phyloP scores from a whole-genome alignment of 2,888 invertebrate species.

The Melitaea athalia region DNA sequence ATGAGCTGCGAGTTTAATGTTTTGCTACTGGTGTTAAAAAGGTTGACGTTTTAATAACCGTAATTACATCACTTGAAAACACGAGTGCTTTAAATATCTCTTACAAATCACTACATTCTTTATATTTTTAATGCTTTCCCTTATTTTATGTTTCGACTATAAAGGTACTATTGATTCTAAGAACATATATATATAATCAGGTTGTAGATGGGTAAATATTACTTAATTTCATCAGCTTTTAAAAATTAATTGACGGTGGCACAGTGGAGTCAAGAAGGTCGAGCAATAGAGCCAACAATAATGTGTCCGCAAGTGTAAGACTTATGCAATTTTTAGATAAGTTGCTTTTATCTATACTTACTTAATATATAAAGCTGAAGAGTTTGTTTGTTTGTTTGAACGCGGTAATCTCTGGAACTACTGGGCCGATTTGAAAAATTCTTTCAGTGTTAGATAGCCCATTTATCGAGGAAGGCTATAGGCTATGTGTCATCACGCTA shows the following conservation, averaged over 20 bases:
- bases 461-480: no score
- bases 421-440: no score
- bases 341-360: neutral
- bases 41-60: conserved; percentile 33
- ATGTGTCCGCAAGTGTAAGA: conserved; percentile 2
- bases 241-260: conserved; percentile 31
- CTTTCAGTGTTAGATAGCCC: no score
- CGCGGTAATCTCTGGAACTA: no score
- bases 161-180: neutral
- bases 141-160: neutral
- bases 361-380: no score
- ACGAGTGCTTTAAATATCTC: conserved; percentile 23
- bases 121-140: neutral
- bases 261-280: conserved; percentile 28
- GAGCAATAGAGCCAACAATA: conserved; percentile 12
- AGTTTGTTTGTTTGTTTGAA: no score
- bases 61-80: conserved; percentile 29
- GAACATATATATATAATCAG: neutral
- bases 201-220: neutral
- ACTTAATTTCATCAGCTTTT: conserved; percentile 27
- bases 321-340: conserved; percentile 13
- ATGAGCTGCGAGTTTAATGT: conserved; percentile 33
- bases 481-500: no score
- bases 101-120: conserved; percentile 3
- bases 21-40: conserved; percentile 36